Conservation (phyloP, 2,888 invertebrate species). For the Elegia similella region DNA sequence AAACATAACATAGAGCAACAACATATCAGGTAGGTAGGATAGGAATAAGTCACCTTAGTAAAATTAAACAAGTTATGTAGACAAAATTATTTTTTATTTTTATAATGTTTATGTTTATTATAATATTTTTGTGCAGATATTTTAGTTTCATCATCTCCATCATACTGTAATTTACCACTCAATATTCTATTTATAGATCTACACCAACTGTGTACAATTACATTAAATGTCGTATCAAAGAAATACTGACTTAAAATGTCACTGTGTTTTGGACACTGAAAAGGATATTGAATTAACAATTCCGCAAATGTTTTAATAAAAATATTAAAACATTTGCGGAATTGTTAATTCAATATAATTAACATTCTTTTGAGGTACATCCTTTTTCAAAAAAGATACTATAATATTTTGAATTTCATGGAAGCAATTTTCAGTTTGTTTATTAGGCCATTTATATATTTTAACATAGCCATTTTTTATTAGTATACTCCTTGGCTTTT, state of each 20-base stretch:
- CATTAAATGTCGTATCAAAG: background rate
- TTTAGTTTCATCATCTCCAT: slow-evolving; percentile 10
- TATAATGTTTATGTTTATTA: slow-evolving; percentile 12
- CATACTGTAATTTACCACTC: slow-evolving; percentile 9
- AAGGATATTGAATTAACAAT: background rate
- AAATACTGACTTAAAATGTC: background rate
- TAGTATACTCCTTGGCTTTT: slow-evolving; percentile 11
- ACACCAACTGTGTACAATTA: slow-evolving; percentile 12
- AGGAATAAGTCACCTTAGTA: background rate
- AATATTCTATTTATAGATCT: slow-evolving; percentile 9
- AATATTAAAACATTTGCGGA: no score
- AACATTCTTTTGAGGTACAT: slow-evolving; percentile 8
- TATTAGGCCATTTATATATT: no score
- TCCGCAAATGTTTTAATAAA: background rate
- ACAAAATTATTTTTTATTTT: slow-evolving; percentile 2
- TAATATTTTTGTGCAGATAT: slow-evolving; percentile 7
- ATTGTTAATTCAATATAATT: no score
- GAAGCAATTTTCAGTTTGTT: slow-evolving; percentile 9
- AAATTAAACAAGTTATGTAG: background rate
- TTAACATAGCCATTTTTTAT: slow-evolving; percentile 20
- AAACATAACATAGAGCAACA: background rate
- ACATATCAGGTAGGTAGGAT: background rate
- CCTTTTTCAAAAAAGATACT: slow-evolving; percentile 2
- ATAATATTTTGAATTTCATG: slow-evolving; percentile 9
- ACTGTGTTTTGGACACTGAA: background rate